A percentile compares a stretch with the other conserved stretches of the same genome.
Conservation (phyloP, 2,113 vertebrate species). For the Pangasianodon gigas region DNA sequence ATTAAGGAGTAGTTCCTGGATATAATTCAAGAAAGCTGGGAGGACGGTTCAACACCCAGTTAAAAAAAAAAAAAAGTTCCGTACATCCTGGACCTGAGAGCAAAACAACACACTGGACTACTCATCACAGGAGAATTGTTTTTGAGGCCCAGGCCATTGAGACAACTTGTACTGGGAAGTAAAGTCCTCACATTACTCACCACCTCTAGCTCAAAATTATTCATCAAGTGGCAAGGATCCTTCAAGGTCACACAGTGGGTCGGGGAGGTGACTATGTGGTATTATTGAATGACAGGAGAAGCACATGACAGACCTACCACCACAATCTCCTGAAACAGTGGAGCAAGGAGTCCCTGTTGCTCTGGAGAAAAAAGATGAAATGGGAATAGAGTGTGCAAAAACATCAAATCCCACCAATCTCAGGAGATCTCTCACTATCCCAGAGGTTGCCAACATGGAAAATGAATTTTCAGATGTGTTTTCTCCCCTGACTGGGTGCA, state of each 20-base stretch:
- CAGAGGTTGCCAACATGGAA: background rate
- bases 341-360: background rate
- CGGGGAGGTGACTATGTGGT: background rate
- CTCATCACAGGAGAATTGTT: background rate
- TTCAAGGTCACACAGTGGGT: background rate
- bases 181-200: background rate
- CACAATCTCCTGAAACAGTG: background rate
- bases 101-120: background rate
- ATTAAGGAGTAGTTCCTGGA: background rate
- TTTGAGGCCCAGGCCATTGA: background rate
- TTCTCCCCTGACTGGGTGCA: background rate
- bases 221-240: background rate
- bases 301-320: background rate
- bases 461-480: background rate
- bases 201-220: background rate
- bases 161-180: background rate
- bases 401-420: background rate
- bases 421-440: background rate
- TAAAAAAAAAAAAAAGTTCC: background rate
- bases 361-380: background rate
- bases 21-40: background rate
- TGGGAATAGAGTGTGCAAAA: background rate
- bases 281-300: background rate
- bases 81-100: background rate
- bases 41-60: background rate